Percentiles rank a stretch among this genome's conserved stretches.
Evolutionary conservation across 2,113 vertebrate genomes (phyloP).

Genomic region (Oryzias woworae): DNA sequence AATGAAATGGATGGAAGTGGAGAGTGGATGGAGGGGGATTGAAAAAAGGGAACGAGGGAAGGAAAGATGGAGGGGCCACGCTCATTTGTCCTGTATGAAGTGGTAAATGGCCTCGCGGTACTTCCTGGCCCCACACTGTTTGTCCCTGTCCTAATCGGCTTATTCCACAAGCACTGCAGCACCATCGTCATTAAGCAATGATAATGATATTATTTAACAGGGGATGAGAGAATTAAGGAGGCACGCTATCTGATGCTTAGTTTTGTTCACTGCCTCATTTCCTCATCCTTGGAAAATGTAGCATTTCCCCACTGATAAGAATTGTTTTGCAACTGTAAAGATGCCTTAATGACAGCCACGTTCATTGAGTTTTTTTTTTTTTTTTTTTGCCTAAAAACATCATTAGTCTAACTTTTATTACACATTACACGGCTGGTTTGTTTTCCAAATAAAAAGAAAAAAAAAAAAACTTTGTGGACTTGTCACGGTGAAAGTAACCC

Average conservation of each 20-base stretch:
- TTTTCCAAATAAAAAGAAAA: conserved; percentile 59
- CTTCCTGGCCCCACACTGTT: conserved; percentile 74
- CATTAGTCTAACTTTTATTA: conserved; percentile 67
- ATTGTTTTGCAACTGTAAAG: conserved; percentile 68
- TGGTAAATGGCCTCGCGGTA: conserved; percentile 72
- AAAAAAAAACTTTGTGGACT: conserved; percentile 28
- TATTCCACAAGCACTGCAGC: conserved; percentile 78
- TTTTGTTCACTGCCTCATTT: conserved; percentile 73
- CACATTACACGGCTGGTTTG: conserved; percentile 65
- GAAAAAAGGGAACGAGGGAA: conserved; percentile 43
- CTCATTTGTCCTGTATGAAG: conserved; percentile 73
- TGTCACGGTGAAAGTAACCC: conserved; percentile 61
- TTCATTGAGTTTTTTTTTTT: conserved; percentile 54
- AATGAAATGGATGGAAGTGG: conserved; percentile 53
- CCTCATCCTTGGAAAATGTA: conserved; percentile 70
- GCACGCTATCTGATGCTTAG: conserved; percentile 74
- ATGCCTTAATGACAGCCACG: conserved; percentile 67
- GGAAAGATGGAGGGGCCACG: conserved; percentile 54
- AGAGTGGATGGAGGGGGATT: conserved; percentile 27
- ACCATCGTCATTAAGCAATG: conserved; percentile 80
- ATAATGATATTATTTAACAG: conserved; percentile 84
- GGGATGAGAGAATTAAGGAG: conserved; percentile 79
- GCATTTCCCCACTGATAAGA: conserved; percentile 69
- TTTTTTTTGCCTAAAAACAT: conserved; percentile 54
- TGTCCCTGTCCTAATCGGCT: conserved; percentile 82